Base-by-base conservation (phyloP, 1,140 invertebrate species). In the Brachionus rubens region DNA sequence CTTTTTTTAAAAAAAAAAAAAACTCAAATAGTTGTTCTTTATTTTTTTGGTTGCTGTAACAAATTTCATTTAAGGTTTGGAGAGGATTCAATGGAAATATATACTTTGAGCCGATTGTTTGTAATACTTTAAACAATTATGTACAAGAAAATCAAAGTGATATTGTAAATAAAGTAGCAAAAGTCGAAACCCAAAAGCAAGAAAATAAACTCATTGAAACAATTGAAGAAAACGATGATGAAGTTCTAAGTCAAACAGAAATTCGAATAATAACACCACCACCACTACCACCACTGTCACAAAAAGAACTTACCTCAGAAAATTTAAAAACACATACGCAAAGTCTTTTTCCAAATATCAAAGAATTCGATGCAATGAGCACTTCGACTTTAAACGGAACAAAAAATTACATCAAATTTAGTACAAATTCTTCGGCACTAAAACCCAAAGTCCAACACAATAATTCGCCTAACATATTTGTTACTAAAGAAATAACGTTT, bases 31-130 rank as follows among this genome's bases (percentile, higher is more conserved):
- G 10, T 4, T 62, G 16, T 62, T 40, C 10, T 41, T 21, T 7
- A 12, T 33, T 16, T 21, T 19, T 65, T 43, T 0, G 41, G 2
- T 21, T 41, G 28, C 33, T 1, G n/a, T 30, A 33, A 0, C 7
- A 59, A 59, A 36, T 19, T 14, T 59, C 12, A 33, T 41, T 36
- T 26, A 43, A 75, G 72, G 72, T 75, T 56, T 75, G 72, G 72
- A 41, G 72, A 41, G 72, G 72, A 24, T 75, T 54, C 19, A 75
- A 75, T 48, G 72, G 72, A 36, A 54, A 75, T 21, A 54, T 75
- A 40, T 75, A 75, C 24, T 75, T 75, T 47, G 21, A 41, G 7
- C 72, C 72, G 0, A 75, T 75, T 5, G 9, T 33, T 9, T 41
- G 10, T 10, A 75, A 75, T 41, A 56, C 40, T 26, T 10, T 75